Evolutionary conservation across 2,888 invertebrate species (phyloP).

Genomic region (Chalcis sispes): DNA sequence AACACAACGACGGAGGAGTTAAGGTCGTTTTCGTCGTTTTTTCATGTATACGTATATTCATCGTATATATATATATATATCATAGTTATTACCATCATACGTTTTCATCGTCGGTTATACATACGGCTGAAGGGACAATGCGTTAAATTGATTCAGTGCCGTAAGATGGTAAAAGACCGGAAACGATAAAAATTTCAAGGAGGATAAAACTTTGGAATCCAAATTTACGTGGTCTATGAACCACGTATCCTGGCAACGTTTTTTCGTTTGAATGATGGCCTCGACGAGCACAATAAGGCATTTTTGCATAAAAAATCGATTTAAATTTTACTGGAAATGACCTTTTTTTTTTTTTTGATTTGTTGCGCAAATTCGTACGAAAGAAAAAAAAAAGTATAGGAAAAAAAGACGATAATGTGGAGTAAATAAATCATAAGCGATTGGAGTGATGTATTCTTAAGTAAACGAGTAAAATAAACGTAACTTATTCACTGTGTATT

Average conservation of each 20-base stretch:
- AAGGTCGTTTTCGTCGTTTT: no score
- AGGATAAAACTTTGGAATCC: neutral
- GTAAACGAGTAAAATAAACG: no score
- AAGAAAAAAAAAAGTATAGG: neutral
- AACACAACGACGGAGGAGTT: neutral
- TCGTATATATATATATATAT: no score
- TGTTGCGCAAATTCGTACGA: no score
- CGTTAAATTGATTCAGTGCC: conserved; percentile 37
- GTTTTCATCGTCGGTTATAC: neutral
- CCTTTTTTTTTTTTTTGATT: no score
- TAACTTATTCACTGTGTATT: no score
- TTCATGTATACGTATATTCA: no score
- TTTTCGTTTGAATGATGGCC: neutral
- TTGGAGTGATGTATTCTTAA: no score
- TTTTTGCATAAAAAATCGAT: conserved; percentile 14
- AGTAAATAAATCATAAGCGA: no score
- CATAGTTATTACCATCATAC: conserved; percentile 10
- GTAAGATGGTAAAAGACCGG: conserved; percentile 20
- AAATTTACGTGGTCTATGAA: conserved; percentile 42
- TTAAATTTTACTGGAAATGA: conserved; percentile 17
- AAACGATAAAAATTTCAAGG: conserved; percentile 8
- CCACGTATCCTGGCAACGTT: conserved; percentile 20
- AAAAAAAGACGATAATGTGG: no score
- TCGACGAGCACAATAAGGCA: conserved; percentile 15
- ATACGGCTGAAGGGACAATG: conserved; percentile 25